Conservation (phyloP, 1,140 invertebrate species). For the Uloborus diversus region DNA sequence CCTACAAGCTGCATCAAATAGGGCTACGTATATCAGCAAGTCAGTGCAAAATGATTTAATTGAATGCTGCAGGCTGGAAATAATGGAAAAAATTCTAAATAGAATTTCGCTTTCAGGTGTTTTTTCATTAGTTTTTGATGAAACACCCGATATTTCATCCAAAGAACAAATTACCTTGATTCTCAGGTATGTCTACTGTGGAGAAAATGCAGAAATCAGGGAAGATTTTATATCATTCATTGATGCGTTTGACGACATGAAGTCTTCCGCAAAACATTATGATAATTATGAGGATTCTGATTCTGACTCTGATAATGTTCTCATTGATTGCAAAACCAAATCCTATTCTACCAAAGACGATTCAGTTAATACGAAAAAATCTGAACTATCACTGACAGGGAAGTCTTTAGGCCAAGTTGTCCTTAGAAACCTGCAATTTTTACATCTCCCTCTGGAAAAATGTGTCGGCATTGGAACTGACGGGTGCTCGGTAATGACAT, state of each 20-base stretch:
- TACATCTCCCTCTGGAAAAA: not conserved
- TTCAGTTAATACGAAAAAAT: not conserved
- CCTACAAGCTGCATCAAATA: not conserved
- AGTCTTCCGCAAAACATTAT: too few species aligned
- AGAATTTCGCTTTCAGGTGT: not conserved
- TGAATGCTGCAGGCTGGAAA: not conserved
- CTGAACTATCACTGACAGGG: not conserved
- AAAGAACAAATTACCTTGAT: not conserved
- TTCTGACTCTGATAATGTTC: too few species aligned
- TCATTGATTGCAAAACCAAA: too few species aligned
- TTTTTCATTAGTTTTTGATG: not conserved
- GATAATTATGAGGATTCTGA: too few species aligned
- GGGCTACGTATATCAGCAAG: not conserved
- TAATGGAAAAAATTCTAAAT: not conserved
- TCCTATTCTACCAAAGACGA: not conserved
- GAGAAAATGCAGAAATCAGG: too few species aligned
- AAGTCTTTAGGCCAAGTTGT: not conserved
- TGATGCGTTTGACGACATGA: not conserved
- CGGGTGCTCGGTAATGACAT: not conserved
- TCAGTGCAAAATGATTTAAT: not conserved
- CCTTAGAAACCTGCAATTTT: not conserved
- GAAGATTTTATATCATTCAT: conserved; percentile 13
- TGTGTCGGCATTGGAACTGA: conserved; percentile 11
- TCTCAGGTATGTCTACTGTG: not conserved
- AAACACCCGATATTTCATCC: not conserved